Evolutionary conservation across 23 tunicate genomes (phyloP).

Genomic region (Corella eumyota): DNA sequence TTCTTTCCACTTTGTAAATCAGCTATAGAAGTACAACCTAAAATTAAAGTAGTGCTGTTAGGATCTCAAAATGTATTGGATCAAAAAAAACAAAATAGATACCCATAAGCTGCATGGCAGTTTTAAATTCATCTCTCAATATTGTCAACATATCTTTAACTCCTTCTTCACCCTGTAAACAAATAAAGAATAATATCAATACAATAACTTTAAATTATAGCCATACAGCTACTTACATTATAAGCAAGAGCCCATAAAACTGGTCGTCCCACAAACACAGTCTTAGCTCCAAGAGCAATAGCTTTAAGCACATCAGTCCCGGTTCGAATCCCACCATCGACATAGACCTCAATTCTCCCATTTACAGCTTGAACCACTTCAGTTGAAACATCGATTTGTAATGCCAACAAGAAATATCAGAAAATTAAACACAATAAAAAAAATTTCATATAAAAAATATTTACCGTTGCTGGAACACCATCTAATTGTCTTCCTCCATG

Average conservation of each 20-base stretch:
- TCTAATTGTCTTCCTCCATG: slow-evolving; percentile 77
- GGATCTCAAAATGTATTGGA: too few relatives aligned
- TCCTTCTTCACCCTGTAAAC: slow-evolving; percentile 52
- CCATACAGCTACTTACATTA: slow-evolving; percentile 48
- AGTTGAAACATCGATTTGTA: slow-evolving; percentile 46
- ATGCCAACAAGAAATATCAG: neutral
- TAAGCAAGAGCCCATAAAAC: slow-evolving; percentile 68
- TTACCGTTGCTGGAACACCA: slow-evolving; percentile 59
- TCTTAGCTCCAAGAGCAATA: slow-evolving; percentile 68
- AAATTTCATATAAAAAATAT: too few relatives aligned
- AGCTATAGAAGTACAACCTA: slow-evolving; percentile 15
- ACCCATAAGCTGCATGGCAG: slow-evolving; percentile 61
- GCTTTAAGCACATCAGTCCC: slow-evolving; percentile 73
- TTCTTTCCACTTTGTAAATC: slow-evolving; percentile 8
- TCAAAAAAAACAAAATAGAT: too few relatives aligned
- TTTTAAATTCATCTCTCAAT: slow-evolving; percentile 41
- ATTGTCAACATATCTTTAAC: slow-evolving; percentile 46
- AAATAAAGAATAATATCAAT: too few relatives aligned
- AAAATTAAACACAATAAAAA: too few relatives aligned
- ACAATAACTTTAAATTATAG: too few relatives aligned
- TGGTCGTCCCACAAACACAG: slow-evolving; percentile 78
- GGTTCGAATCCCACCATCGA: slow-evolving; percentile 66
- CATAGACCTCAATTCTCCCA: slow-evolving; percentile 48
- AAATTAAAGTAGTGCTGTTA: neutral
- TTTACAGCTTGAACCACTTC: slow-evolving; percentile 60